Conservation (phyloP, 1,140 invertebrate species). For the Lycorma delicatula region DNA sequence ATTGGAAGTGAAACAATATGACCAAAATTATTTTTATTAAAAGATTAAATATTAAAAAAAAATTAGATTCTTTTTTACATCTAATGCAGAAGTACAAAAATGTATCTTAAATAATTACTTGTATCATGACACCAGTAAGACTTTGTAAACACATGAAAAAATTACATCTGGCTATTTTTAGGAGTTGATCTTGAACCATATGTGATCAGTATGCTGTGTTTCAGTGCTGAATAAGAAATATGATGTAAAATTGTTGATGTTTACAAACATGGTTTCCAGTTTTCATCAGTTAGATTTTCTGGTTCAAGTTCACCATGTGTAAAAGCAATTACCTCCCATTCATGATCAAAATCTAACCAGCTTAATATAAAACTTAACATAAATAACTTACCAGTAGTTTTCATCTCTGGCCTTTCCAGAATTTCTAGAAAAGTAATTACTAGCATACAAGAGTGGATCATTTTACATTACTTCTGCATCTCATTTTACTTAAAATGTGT, state of each 20-base stretch:
- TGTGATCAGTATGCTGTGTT: constrained; percentile 85
- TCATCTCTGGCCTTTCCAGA: no score
- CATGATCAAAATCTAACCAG: constrained; percentile 83
- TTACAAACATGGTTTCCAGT: constrained; percentile 76
- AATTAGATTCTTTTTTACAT: no score
- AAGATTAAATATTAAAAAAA: no score
- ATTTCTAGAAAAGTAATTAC: no score
- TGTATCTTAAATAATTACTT: no score
- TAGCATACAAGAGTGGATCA: no score
- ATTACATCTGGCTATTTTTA: constrained; percentile 93
- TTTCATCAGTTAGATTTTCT: constrained; percentile 33
- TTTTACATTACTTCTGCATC: no score
- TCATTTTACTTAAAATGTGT: no score
- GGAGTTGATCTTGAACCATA: constrained; percentile 64
- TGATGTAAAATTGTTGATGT: constrained; percentile 73
- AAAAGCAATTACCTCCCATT: constrained; percentile 90
- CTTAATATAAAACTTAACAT: constrained; percentile 83
- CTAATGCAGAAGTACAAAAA: no score
- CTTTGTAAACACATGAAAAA: constrained; percentile 96
- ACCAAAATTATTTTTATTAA: no score
- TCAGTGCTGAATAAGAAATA: constrained; percentile 88
- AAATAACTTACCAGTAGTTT: constrained; percentile 87
- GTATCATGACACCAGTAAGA: constrained; percentile 88
- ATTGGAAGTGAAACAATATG: no score
- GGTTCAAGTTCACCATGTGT: constrained; percentile 85